phyloP scores from a whole-genome alignment of 1,140 invertebrate species.

The Brachionus calyciflorus region DNA sequence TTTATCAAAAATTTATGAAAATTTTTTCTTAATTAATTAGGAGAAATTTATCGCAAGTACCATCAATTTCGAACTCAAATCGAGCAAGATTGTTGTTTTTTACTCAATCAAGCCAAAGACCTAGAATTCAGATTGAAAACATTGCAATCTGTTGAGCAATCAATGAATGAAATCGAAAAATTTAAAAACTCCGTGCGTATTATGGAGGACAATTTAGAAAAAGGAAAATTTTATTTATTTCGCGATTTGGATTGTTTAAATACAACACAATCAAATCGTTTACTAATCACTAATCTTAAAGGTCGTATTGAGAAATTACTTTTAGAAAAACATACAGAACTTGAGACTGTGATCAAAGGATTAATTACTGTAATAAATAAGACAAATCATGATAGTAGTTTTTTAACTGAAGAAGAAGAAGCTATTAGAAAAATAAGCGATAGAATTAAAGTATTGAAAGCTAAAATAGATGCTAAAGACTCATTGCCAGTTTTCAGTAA shows the following conservation, averaged over 20 bases:
- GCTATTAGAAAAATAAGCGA: conserved; percentile 41
- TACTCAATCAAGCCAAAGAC: conserved; percentile 6
- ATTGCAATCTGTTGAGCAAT: not conserved
- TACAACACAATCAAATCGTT: not conserved
- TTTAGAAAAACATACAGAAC: not conserved
- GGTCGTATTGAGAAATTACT: conserved; percentile 20
- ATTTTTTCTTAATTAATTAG: too few species aligned
- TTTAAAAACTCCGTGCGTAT: conserved; percentile 32
- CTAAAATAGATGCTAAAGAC: conserved; percentile 25
- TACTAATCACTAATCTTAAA: conserved; percentile 9
- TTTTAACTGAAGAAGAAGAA: conserved; percentile 43
- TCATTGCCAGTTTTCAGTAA: not conserved
- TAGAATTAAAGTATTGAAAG: not conserved
- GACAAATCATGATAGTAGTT: conserved; percentile 12
- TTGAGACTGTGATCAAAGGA: not conserved
- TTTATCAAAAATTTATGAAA: too few species aligned
- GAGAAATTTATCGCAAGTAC: conserved; percentile 22
- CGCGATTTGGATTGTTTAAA: conserved; percentile 16
- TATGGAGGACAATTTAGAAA: conserved; percentile 17
- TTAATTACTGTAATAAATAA: not conserved
- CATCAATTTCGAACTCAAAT: conserved; percentile 26
- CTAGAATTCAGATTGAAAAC: not conserved
- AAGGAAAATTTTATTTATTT: conserved; percentile 34
- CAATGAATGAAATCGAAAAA: conserved; percentile 35
- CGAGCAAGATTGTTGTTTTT: conserved; percentile 25